Evolutionary conservation across 2,888 invertebrate species (phyloP).

Genomic region (Euproctis similis): DNA sequence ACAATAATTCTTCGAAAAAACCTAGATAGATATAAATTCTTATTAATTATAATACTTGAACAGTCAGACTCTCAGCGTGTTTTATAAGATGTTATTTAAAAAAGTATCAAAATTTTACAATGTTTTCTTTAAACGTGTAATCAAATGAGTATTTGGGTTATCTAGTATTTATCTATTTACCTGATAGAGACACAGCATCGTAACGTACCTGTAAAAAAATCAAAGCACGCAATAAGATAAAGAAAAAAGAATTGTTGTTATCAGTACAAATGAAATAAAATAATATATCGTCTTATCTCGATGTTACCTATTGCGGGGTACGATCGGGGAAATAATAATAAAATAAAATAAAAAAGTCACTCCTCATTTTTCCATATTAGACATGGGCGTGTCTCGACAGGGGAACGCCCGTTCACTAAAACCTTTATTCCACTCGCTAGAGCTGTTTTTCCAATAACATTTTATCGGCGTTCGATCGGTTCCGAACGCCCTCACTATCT

Average conservation of each 20-base stretch:
- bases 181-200: slow-evolving; percentile 57
- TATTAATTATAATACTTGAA: too few relatives aligned
- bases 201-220: slow-evolving; percentile 54
- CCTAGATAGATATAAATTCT: too few relatives aligned
- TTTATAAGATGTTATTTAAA: background rate
- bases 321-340: slow-evolving; percentile 51
- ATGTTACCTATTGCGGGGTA: slow-evolving; percentile 31
- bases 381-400: slow-evolving; percentile 61
- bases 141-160: slow-evolving; percentile 20
- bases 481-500: slow-evolving; percentile 73
- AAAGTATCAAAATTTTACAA: slow-evolving; percentile 2
- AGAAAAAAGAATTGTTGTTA: slow-evolving; percentile 24
- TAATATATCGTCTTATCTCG: slow-evolving; percentile 42
- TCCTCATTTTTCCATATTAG: slow-evolving; percentile 65
- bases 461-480: slow-evolving; percentile 69
- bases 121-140: slow-evolving; percentile 9
- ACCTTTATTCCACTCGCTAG: slow-evolving; percentile 54
- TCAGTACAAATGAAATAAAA: slow-evolving; percentile 40
- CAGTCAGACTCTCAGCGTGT: too few relatives aligned
- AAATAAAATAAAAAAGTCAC: slow-evolving; percentile 48
- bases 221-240: slow-evolving; percentile 25
- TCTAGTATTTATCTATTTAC: slow-evolving; percentile 53
- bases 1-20: too few relatives aligned
- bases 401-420: slow-evolving; percentile 57
- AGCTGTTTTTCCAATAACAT: slow-evolving; percentile 67